Evolutionary conservation across 2,113 vertebrate genomes (phyloP).

Genomic region (Tor tambroides): DNA sequence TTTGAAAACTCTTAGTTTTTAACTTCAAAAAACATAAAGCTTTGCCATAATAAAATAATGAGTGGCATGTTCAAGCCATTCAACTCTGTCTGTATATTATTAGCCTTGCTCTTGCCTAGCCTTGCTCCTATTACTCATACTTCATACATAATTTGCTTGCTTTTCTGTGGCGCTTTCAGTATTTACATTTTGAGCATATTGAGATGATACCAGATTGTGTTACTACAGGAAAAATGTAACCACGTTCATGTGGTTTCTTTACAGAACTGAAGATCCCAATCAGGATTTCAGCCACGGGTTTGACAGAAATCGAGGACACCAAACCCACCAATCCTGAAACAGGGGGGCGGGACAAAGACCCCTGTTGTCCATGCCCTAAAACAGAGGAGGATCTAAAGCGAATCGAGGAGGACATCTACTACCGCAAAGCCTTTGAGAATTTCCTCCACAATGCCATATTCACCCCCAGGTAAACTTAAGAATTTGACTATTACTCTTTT

Average conservation of each 20-base stretch:
- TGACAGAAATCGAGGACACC: conserved; percentile 86
- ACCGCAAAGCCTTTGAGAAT: conserved; percentile 96
- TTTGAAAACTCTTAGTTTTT: too few species aligned
- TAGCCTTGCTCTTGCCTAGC: too few species aligned
- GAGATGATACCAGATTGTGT: too few species aligned
- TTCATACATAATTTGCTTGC: too few species aligned
- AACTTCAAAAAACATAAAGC: too few species aligned
- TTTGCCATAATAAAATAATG: too few species aligned
- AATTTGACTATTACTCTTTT: neutral
- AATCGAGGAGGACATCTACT: conserved; percentile 90
- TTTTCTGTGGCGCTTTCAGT: too few species aligned
- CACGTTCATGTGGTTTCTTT: conserved; percentile 1
- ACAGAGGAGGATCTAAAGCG: conserved; percentile 87
- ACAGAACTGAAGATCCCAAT: conserved; percentile 91
- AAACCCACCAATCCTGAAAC: conserved; percentile 85
- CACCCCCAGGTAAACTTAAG: conserved; percentile 82
- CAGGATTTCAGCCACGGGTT: conserved; percentile 85
- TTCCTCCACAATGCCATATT: conserved; percentile 98
- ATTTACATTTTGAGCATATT: too few species aligned
- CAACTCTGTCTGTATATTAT: too few species aligned
- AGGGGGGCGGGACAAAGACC: conserved; percentile 80
- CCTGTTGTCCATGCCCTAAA: conserved; percentile 92
- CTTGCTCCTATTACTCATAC: too few species aligned
- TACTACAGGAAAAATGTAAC: neutral
- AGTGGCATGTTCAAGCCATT: too few species aligned